Conservation (phyloP, 2,113 vertebrate genomes). For the Willisornis vidua region DNA sequence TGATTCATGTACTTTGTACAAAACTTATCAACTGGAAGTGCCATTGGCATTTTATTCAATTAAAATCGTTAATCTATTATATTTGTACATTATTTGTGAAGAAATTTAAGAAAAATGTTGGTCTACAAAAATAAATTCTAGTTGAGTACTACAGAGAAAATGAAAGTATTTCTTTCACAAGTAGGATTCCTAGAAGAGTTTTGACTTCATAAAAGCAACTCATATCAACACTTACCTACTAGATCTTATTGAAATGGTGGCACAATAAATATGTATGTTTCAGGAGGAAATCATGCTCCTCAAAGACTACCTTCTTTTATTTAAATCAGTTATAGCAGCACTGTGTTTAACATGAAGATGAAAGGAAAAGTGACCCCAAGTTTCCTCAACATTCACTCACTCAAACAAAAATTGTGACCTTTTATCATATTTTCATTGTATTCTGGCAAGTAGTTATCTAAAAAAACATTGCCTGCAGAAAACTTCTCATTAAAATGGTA, state of each 20-base stretch:
- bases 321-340: not conserved
- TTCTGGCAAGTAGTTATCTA: not conserved
- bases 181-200: not conserved
- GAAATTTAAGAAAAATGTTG: not conserved
- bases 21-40: not conserved
- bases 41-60: not conserved
- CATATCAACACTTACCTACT: not conserved
- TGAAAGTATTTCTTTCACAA: not conserved
- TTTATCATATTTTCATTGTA: not conserved
- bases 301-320: not conserved
- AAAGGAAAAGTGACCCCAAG: not conserved
- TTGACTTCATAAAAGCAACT: not conserved
- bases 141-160: not conserved
- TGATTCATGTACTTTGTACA: constrained; percentile 1
- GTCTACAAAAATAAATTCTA: not conserved
- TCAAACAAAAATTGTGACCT: not conserved
- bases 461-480: not conserved
- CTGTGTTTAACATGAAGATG: not conserved
- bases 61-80: not conserved
- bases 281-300: not conserved
- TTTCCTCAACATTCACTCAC: not conserved
- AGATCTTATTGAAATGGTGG: not conserved
- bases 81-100: constrained; percentile 7
- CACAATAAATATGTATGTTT: not conserved
- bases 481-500: not conserved